Percentiles rank a stretch among this genome's conserved stretches.
Conservation (phyloP, 2,797 vertebrate genomes). For the Bradypodion ventrale region DNA sequence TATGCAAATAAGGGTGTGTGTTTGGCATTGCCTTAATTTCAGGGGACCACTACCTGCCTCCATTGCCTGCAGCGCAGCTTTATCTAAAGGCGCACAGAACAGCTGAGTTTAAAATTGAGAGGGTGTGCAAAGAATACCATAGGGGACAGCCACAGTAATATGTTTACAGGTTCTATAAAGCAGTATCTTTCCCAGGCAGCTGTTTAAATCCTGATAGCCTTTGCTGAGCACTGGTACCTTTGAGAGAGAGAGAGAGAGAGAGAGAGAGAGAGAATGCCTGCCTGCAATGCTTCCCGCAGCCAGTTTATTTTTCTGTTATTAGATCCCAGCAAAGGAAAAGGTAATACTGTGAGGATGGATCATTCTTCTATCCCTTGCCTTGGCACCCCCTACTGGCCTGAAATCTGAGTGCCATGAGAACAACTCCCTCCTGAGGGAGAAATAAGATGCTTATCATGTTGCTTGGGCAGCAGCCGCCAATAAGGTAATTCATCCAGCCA, state of each 20-base stretch:
- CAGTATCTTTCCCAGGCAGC: slow-evolving; percentile 31
- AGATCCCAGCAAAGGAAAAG: not conserved
- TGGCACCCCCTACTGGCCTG: not conserved
- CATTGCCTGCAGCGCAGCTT: not conserved
- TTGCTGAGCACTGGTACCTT: not conserved
- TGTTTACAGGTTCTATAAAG: slow-evolving; percentile 34
- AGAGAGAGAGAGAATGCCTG: not conserved
- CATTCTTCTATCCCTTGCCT: not conserved
- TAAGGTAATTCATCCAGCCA: too few relatives aligned
- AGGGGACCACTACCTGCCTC: slow-evolving; percentile 3
- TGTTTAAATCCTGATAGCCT: slow-evolving; percentile 30
- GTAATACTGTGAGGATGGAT: not conserved
- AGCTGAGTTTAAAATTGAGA: not conserved
- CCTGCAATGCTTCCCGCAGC: not conserved
- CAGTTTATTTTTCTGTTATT: not conserved
- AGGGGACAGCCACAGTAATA: slow-evolving; percentile 20
- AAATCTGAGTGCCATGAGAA: not conserved
- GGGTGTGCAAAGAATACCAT: slow-evolving; percentile 6
- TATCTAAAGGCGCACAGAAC: slow-evolving; percentile 33
- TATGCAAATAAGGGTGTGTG: slow-evolving; percentile 15
- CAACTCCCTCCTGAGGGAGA: not conserved
- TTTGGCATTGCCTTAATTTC: slow-evolving; percentile 21
- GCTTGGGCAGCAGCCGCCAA: too few relatives aligned
- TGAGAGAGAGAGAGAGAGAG: slow-evolving; percentile 12
- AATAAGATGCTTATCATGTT: not conserved